Evolutionary conservation across 2,797 vertebrate genomes (phyloP).

Genomic region (Onychomys torridus): DNA sequence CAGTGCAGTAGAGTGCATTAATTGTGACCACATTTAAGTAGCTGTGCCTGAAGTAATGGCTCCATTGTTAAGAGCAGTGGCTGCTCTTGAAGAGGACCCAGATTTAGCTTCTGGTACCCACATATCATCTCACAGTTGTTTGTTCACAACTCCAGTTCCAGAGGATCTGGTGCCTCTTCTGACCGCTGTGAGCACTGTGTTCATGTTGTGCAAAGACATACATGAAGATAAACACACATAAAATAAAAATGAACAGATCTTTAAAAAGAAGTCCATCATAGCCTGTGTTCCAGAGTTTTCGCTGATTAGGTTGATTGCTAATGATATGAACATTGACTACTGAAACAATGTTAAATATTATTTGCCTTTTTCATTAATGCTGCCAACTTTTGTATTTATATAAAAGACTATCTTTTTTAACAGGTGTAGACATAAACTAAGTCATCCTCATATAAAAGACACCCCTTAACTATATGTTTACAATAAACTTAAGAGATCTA

Average conservation of each 20-base stretch:
- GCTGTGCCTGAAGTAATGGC: no score
- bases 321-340: not conserved
- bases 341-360: not conserved
- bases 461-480: constrained; percentile 57
- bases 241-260: not conserved
- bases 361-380: not conserved
- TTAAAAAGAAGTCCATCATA: not conserved
- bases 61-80: not conserved
- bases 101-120: no score
- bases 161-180: no score
- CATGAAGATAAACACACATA: not conserved
- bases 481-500: constrained; percentile 47
- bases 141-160: not conserved
- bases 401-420: constrained; percentile 30
- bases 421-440: constrained; percentile 51
- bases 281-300: not conserved
- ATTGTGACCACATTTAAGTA: not conserved
- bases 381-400: not conserved
- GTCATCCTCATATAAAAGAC: constrained; percentile 37
- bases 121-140: not conserved
- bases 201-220: not conserved
- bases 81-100: not conserved
- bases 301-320: not conserved
- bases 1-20: not conserved
- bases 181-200: not conserved